Conservation (phyloP, 2,888 invertebrate genomes). For the Trissolcus brochymenae region DNA sequence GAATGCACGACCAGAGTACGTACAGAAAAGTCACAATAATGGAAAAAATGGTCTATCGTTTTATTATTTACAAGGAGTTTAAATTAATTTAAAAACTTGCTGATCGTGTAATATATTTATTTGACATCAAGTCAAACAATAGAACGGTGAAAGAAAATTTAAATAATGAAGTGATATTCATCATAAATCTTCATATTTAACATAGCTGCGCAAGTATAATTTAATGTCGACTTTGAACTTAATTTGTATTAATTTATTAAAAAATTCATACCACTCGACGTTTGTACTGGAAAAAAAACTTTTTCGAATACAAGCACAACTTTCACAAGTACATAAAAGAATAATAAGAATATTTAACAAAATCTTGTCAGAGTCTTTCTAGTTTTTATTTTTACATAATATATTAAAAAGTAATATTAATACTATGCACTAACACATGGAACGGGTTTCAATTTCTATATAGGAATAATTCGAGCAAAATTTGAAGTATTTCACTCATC, state of each 20-base stretch:
- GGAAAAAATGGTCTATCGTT: slow-evolving; percentile 29
- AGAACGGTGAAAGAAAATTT: slow-evolving; percentile 1
- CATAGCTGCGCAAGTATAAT: not conserved
- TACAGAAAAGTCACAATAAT: slow-evolving; percentile 37
- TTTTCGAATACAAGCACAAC: slow-evolving; percentile 28
- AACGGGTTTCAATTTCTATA: slow-evolving; percentile 37
- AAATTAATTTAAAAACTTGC: slow-evolving; percentile 45
- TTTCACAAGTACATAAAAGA: slow-evolving; percentile 14
- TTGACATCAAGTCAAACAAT: slow-evolving; percentile 24
- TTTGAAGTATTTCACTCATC: slow-evolving; percentile 16
- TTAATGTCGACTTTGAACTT: slow-evolving; percentile 41
- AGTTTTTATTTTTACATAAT: slow-evolving; percentile 26
- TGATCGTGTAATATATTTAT: slow-evolving; percentile 43
- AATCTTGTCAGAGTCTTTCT: not conserved
- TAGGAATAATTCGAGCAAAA: slow-evolving; percentile 35
- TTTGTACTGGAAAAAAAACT: slow-evolving; percentile 28
- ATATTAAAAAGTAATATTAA: slow-evolving; percentile 26
- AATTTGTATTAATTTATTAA: slow-evolving; percentile 8
- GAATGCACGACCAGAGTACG: slow-evolving; percentile 51
- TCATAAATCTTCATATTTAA: not conserved
- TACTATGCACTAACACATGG: slow-evolving; percentile 41
- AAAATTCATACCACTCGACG: slow-evolving; percentile 11
- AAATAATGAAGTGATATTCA: not conserved
- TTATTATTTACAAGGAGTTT: slow-evolving; percentile 60
- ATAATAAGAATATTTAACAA: not conserved